phyloP scores from a whole-genome alignment of 92 coral and sea anemone genomes.

The Phymanthus crucifer region DNA sequence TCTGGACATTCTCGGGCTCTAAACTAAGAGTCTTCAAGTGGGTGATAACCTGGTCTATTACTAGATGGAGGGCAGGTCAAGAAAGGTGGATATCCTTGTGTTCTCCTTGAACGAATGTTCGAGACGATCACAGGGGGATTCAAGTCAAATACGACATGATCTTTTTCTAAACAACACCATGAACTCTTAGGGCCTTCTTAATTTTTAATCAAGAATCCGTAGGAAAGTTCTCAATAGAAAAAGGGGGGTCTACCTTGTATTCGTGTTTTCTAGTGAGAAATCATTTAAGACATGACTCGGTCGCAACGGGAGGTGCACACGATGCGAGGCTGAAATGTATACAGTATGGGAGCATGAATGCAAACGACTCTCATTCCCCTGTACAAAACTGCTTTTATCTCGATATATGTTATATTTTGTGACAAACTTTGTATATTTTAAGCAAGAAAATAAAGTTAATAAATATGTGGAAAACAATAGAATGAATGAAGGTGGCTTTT shows the following conservation, averaged over 20 bases:
- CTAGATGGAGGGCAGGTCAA: conserved; percentile 24
- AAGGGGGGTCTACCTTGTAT: background rate
- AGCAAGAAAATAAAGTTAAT: background rate
- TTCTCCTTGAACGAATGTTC: conserved; percentile 13
- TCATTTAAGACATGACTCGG: background rate
- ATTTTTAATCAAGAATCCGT: background rate
- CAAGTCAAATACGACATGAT: background rate
- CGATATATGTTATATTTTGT: background rate
- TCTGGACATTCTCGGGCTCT: conserved; percentile 25
- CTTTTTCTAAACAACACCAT: conserved; percentile 1
- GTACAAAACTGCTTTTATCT: background rate
- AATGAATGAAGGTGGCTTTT: background rate
- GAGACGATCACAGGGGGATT: background rate
- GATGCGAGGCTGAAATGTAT: conserved; percentile 6
- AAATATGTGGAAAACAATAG: background rate
- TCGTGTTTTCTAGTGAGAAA: background rate
- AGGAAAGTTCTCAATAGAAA: background rate
- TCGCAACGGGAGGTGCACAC: conserved; percentile 6
- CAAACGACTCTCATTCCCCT: background rate
- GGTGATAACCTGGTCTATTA: conserved; percentile 25
- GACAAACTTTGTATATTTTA: background rate
- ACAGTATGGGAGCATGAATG: background rate
- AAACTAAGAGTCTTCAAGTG: conserved; percentile 13
- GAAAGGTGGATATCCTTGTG: background rate
- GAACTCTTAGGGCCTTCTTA: background rate